Base-by-base conservation (phyloP, 2,113 vertebrate genomes). In the Xenopus borealis region DNA sequence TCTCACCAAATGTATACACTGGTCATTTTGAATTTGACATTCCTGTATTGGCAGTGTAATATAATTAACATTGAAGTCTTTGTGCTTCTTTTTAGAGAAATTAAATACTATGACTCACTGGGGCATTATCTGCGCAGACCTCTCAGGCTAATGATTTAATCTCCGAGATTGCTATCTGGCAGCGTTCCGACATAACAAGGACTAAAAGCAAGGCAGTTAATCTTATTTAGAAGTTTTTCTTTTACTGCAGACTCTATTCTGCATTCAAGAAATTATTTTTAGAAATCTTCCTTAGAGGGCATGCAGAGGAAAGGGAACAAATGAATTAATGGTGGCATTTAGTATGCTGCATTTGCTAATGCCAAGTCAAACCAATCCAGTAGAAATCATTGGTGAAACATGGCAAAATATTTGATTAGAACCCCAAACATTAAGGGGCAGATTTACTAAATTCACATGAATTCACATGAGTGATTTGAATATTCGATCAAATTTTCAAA, bases 61-160 rank as follows among this genome's bases (percentile, higher is more conserved):
- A 78, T 91, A 89, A 91, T 92, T 91, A 91, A 86, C 83, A 84
- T 80, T 83, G 81, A 81, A 71, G 85, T 82, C 86, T 85, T 87
- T 84, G 72, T 88, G 87, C 87, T 85, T 88, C 86, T 87, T 84
- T 86, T 90, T 85, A 87, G 88, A 76, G 55, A 86, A 89, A 92
- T 92, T 93, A 91, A 82, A 85, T 82, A 82, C 83, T 81, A 90
- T 91, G 87, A 91, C 81, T 92, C 91, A 91, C 86, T 88, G 45
- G 81, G 85, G 85, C 83, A 87, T 91, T 87, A 85, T 82, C 79
- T 79, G 84, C 86, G 89, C 78, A 83, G 89, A 65, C 79, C 86
- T 81, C 87, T 71, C 78, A 81, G 84, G 59, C 82, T 83, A 90
- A 88, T 88, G 85, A 91, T 82, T 92, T 89, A 92, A 92, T 94